These are phyloP conservation scores for Eubasilissa regina DNA, from an alignment of 1,140 invertebrate species.

Conservation along the genomic window DNA sequence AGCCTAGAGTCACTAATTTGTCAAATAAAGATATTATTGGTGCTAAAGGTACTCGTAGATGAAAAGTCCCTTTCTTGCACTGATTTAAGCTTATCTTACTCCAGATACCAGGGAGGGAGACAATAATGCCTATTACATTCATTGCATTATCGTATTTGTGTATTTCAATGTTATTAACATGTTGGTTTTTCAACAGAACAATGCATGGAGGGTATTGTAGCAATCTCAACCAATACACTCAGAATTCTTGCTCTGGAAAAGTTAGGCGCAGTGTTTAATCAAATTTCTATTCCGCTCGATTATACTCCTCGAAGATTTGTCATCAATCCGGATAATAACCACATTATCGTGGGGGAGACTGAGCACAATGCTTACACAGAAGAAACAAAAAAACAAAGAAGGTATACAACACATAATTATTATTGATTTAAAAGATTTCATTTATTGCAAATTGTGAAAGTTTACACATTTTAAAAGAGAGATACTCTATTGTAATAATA, in stretches of 20 bases:
- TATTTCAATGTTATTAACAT: background rate
- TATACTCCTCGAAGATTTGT: constrained; percentile 97
- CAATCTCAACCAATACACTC: constrained; percentile 97
- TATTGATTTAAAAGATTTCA: background rate
- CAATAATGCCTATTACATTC: constrained; percentile 9
- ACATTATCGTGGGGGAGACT: constrained; percentile 94
- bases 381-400: constrained; percentile 93
- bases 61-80: constrained; percentile 48
- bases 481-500: no score
- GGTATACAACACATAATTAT: constrained; percentile 66
- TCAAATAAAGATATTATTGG: constrained; percentile 47
- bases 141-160: background rate
- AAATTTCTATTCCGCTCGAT: constrained; percentile 91
- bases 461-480: no score
- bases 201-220: constrained; percentile 99
- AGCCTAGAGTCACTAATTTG: constrained; percentile 59
- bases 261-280: constrained; percentile 98
- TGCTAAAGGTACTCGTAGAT: constrained; percentile 58
- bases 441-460: no score
- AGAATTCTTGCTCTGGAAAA: constrained; percentile 98
- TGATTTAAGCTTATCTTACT: constrained; percentile 42
- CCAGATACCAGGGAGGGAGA: constrained; percentile 51
- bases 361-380: constrained; percentile 99
- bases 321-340: constrained; percentile 94
- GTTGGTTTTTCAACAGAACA: constrained; percentile 80